These are phyloP conservation scores for Carabus problematicus DNA, from an alignment of 2,888 invertebrate genomes.

Conservation along the genomic window DNA sequence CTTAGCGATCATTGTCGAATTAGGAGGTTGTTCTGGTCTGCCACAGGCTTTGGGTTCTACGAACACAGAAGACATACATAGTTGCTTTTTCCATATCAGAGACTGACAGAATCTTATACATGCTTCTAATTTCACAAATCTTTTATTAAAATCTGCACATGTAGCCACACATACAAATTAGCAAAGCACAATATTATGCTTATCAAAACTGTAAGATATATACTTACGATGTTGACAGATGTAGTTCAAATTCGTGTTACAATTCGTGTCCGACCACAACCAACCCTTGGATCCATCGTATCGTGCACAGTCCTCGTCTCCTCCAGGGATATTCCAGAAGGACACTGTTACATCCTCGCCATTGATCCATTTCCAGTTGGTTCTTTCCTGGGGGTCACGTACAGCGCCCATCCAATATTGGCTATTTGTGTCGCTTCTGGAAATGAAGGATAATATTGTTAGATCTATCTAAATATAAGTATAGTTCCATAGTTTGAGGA, in stretches of 20 bases:
- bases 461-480: background rate
- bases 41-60: conserved; percentile 90
- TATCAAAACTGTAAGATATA: background rate
- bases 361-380: conserved; percentile 89
- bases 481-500: background rate
- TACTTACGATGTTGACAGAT: conserved; percentile 93
- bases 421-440: conserved; percentile 84
- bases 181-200: conserved; percentile 7
- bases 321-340: conserved; percentile 90
- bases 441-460: background rate
- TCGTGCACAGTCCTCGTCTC: conserved; percentile 83
- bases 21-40: conserved; percentile 90
- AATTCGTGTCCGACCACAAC: conserved; percentile 94
- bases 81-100: too few species aligned
- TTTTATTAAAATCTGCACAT: too few species aligned
- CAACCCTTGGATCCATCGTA: conserved; percentile 94
- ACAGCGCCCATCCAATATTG: conserved; percentile 96
- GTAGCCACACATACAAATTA: too few species aligned
- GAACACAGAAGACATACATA: conserved; percentile 38
- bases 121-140: too few species aligned
- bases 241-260: conserved; percentile 82
- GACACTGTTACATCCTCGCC: conserved; percentile 89
- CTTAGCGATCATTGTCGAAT: conserved; percentile 83
- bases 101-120: too few species aligned
- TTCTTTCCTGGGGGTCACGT: conserved; percentile 78